These are phyloP conservation scores for Zaprionus capensis DNA, from an alignment of 1,140 invertebrate species.

Conservation along the genomic window DNA sequence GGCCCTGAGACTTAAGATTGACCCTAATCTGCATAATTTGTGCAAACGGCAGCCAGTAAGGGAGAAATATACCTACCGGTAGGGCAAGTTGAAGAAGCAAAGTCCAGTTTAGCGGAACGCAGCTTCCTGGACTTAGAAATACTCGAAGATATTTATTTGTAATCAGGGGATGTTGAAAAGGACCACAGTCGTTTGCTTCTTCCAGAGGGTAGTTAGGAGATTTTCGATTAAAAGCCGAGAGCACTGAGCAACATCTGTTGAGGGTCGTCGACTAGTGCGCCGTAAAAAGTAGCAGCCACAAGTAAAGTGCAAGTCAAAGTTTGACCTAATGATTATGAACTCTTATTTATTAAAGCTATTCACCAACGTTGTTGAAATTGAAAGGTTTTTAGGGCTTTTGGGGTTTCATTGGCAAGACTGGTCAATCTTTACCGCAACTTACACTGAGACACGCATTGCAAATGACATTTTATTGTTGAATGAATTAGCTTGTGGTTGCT, in stretches of 20 bases:
- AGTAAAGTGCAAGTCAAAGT: slow-evolving; percentile 40
- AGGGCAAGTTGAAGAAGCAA: slow-evolving; percentile 5
- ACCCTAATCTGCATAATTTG: slow-evolving; percentile 82
- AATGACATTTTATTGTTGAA: slow-evolving; percentile 57
- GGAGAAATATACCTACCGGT: slow-evolving; percentile 14
- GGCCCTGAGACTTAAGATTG: slow-evolving; percentile 47
- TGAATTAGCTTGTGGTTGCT: slow-evolving; percentile 39
- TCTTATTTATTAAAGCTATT: slow-evolving; percentile 56
- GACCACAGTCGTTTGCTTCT: slow-evolving; percentile 41
- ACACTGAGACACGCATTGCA: slow-evolving; percentile 15
- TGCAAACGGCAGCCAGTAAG: slow-evolving; percentile 38
- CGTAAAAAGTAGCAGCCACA: slow-evolving; percentile 16
- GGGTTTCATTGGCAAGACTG: neutral
- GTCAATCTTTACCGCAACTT: neutral
- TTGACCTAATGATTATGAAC: slow-evolving; percentile 47
- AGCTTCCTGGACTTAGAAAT: slow-evolving; percentile 63
- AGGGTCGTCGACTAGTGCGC: slow-evolving; percentile 56
- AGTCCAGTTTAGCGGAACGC: slow-evolving; percentile 33
- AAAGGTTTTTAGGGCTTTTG: neutral
- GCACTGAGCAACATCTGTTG: slow-evolving; percentile 63
- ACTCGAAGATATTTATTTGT: slow-evolving; percentile 79
- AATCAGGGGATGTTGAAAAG: slow-evolving; percentile 50
- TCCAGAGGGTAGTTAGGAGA: slow-evolving; percentile 63
- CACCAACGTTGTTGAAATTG: slow-evolving; percentile 4
- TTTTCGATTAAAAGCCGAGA: slow-evolving; percentile 52